These are phyloP conservation scores for Bergia puertoricense DNA, from an alignment of 92 coral and sea anemone genomes.

Conservation along the genomic window DNA sequence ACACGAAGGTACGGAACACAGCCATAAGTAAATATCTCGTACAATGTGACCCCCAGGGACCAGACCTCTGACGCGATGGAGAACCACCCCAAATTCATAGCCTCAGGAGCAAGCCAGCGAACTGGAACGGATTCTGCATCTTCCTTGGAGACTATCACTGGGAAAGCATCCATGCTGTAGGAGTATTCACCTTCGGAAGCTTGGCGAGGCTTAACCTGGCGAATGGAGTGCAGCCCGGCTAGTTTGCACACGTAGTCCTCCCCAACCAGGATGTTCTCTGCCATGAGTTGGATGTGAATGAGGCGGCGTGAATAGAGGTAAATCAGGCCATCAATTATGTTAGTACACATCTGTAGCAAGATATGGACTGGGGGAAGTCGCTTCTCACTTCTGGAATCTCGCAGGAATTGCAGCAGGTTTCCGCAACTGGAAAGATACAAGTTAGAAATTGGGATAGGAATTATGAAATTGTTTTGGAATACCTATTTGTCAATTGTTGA, in stretches of 20 bases:
- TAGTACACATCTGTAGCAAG: constrained; percentile 7
- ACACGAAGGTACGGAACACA: constrained; percentile 32
- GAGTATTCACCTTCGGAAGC: not conserved
- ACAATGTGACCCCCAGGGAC: constrained; percentile 30
- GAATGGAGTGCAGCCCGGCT: constrained; percentile 6
- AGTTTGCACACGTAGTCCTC: constrained; percentile 9
- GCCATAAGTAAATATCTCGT: constrained; percentile 34
- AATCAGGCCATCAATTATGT: constrained; percentile 5
- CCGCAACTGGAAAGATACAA: not conserved
- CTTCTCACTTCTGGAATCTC: not conserved
- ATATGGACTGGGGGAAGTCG: constrained; percentile 9
- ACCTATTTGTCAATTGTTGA: not conserved
- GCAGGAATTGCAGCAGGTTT: constrained; percentile 19
- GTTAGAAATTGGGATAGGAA: not conserved
- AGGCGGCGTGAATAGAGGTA: constrained; percentile 1
- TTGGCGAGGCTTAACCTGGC: not conserved
- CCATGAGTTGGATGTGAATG: constrained; percentile 31
- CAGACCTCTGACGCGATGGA: constrained; percentile 30
- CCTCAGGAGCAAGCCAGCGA: constrained; percentile 63
- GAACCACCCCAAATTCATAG: constrained; percentile 25
- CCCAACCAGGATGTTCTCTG: constrained; percentile 1
- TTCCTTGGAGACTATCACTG: not conserved
- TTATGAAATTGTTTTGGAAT: too few species aligned
- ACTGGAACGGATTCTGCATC: constrained; percentile 33
- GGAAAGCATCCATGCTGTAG: constrained; percentile 15